phyloP scores from a whole-genome alignment of 1,140 invertebrate genomes.

The Pseudachorutes palmiensis region DNA sequence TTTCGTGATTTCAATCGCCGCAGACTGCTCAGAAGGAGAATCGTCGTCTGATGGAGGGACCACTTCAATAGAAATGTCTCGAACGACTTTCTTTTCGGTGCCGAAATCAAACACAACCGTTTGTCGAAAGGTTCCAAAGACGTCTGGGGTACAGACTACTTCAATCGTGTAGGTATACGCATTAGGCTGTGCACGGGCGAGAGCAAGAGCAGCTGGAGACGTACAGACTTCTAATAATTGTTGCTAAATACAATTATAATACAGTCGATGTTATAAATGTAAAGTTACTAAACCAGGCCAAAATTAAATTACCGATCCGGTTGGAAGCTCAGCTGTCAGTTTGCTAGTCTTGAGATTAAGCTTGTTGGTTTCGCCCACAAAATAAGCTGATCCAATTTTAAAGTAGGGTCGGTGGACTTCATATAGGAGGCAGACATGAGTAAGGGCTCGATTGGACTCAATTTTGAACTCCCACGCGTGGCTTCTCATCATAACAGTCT shows the following conservation, averaged over 20 bases:
- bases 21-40: neutral
- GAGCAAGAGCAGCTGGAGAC: conserved; percentile 18
- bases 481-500: conserved; percentile 57
- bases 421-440: conserved; percentile 60
- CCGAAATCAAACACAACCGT: conserved; percentile 71
- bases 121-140: conserved; percentile 73
- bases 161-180: conserved; percentile 53
- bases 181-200: conserved; percentile 18
- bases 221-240: conserved; percentile 18
- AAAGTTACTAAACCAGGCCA: no score
- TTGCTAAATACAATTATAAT: conserved; percentile 6
- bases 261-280: no score
- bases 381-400: conserved; percentile 43
- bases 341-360: conserved; percentile 6
- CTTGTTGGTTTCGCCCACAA: conserved; percentile 11
- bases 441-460: conserved; percentile 44
- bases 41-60: conserved; percentile 59
- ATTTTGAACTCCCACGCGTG: conserved; percentile 60
- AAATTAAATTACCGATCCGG: conserved; percentile 7
- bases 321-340: neutral
- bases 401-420: conserved; percentile 66
- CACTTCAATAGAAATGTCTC: conserved; percentile 68
- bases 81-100: conserved; percentile 57
- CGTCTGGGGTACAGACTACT: conserved; percentile 60
- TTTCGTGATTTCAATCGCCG: neutral